phyloP scores from a whole-genome alignment of 2,888 invertebrate species.

The Chesias legatella region DNA sequence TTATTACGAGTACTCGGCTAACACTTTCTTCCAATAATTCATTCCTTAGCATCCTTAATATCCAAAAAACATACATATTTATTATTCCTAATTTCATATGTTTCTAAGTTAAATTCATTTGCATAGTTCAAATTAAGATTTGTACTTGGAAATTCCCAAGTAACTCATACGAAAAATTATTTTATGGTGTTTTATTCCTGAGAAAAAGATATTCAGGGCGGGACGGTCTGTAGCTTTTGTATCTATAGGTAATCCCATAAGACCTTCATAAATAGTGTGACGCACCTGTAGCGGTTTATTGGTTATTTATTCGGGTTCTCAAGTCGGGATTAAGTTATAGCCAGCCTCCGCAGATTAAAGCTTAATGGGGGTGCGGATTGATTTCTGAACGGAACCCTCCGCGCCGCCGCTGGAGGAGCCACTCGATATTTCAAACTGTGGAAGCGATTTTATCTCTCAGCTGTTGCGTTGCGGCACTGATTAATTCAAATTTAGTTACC shows the following conservation, averaged over 20 bases:
- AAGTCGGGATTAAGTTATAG: conserved; percentile 78
- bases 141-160: no score
- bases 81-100: no score
- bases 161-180: conserved; percentile 5
- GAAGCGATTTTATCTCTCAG: background rate
- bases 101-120: no score
- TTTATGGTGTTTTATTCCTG: no score
- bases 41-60: no score
- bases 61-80: no score
- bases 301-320: conserved; percentile 75
- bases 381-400: conserved; percentile 69
- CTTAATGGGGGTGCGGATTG: conserved; percentile 75
- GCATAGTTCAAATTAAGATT: no score
- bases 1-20: no score
- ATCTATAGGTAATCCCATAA: conserved; percentile 40
- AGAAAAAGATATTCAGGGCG: conserved; percentile 14
- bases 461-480: no score
- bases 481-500: background rate
- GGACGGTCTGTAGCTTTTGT: background rate
- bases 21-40: no score
- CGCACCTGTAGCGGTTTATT: conserved; percentile 76
- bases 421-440: conserved; percentile 27
- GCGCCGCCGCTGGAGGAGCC: conserved; percentile 40
- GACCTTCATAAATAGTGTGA: conserved; percentile 56
- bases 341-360: conserved; percentile 76